Conservation (phyloP, 2,113 vertebrate genomes). For the Marcusenius ussheri region DNA sequence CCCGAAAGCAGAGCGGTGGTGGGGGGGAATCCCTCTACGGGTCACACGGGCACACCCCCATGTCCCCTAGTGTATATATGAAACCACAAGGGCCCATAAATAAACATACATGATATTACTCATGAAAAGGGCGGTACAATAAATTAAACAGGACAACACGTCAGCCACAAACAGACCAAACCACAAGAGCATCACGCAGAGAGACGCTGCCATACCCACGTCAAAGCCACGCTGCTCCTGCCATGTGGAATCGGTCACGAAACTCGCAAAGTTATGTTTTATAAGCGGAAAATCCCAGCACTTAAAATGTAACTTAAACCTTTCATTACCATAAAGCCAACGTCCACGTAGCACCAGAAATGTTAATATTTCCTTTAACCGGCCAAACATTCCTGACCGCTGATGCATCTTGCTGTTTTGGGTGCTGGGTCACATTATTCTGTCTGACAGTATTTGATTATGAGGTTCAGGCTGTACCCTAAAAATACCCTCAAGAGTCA, state of each 20-base stretch:
- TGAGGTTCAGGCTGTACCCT: neutral
- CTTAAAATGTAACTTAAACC: neutral
- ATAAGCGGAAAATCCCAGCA: neutral
- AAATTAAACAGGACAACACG: neutral
- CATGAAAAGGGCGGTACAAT: neutral
- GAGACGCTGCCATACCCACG: neutral
- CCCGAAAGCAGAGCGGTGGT: neutral
- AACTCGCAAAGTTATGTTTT: neutral
- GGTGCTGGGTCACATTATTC: neutral
- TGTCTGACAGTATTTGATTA: neutral
- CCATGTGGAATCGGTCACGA: neutral
- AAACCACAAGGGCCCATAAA: neutral
- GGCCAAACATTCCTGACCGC: neutral
- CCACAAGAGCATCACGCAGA: neutral
- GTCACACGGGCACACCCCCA: neutral
- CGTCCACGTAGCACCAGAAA: neutral
- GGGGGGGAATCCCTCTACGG: neutral
- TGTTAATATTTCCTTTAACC: neutral
- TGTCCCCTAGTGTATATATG: neutral
- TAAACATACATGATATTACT: neutral
- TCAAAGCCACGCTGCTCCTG: neutral
- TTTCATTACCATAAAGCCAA: neutral
- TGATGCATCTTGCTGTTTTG: neutral
- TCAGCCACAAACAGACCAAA: neutral
- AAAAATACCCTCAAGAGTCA: neutral